A percentile compares a stretch with the other conserved stretches of the same genome.
Evolutionary conservation across 2,113 vertebrate species (phyloP).

Genomic region (Nothoprocta pentlandii): DNA sequence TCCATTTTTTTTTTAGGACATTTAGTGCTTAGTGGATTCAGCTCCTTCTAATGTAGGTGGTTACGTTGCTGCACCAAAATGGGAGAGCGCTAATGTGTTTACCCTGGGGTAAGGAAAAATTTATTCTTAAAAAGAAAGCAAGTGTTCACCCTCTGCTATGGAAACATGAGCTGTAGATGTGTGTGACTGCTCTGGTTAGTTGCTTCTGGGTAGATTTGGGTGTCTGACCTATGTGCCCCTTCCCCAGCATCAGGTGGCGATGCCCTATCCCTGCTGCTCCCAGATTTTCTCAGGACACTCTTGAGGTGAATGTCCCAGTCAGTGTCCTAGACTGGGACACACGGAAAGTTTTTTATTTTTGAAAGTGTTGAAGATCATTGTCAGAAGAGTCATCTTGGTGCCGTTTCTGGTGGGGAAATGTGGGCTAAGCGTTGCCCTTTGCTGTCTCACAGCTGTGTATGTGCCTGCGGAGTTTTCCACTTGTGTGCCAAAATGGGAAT

Average conservation of each 20-base stretch:
- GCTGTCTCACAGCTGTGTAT: accelerated
- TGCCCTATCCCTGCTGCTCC: background rate
- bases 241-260: background rate
- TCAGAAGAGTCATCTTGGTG: background rate
- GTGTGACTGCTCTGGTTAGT: background rate
- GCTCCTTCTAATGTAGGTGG: background rate
- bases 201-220: background rate
- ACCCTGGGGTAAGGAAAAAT: background rate
- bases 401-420: accelerated
- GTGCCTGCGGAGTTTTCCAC: background rate
- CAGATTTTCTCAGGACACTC: background rate
- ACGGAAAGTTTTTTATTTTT: background rate
- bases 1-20: background rate
- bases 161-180: background rate
- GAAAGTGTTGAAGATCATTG: background rate
- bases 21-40: background rate
- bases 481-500: background rate
- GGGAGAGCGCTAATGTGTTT: accelerated
- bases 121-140: background rate
- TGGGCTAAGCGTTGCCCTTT: background rate
- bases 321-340: background rate
- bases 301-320: background rate
- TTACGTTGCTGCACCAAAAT: background rate
- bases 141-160: background rate
- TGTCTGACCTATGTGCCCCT: background rate